Conservation (phyloP, 2,113 vertebrate species). For the Psilopogon haemacephalus region DNA sequence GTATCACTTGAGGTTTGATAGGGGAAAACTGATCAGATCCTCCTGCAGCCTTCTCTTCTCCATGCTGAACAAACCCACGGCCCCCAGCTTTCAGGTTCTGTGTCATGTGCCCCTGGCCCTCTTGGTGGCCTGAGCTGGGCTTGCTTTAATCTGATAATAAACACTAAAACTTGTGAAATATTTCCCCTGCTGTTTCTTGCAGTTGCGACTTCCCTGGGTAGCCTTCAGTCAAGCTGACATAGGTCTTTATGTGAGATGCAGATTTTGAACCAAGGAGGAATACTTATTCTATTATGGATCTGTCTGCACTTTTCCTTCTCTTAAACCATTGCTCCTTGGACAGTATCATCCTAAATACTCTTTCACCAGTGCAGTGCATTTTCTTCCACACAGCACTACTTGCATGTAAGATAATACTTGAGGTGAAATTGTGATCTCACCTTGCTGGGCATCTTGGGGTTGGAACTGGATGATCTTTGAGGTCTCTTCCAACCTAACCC, state of each 20-base stretch:
- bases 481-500: too few relatives aligned
- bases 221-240: neutral
- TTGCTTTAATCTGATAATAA: constrained; percentile 37
- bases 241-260: neutral
- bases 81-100: neutral
- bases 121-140: constrained; percentile 37
- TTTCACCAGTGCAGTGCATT: neutral
- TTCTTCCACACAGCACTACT: neutral
- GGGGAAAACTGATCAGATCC: constrained; percentile 1
- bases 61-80: neutral
- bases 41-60: neutral
- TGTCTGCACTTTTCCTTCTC: neutral
- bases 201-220: neutral
- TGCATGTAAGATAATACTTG: neutral
- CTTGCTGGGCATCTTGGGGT: neutral
- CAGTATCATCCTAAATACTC: neutral
- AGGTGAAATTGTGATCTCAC: neutral
- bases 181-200: neutral
- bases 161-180: neutral
- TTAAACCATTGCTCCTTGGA: neutral
- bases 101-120: constrained; percentile 7
- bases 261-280: neutral
- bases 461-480: too few relatives aligned
- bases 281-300: neutral
- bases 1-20: neutral